Evolutionary conservation across 2,888 invertebrate species (phyloP).

Genomic region (Stictocephala bisonia): DNA sequence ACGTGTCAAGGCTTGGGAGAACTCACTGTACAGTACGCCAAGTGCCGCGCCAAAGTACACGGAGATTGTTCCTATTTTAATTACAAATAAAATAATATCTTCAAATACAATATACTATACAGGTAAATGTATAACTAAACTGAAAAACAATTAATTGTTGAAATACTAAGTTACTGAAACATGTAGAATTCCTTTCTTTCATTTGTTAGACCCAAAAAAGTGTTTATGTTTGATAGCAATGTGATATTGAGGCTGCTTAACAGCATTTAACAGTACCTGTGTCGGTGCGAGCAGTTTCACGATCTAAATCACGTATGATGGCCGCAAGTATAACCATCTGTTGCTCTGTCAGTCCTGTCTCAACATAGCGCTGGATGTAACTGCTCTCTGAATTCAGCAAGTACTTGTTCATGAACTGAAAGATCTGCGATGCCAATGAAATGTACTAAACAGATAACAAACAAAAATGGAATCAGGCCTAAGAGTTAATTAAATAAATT

Average conservation of each 20-base stretch:
- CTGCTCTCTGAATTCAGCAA: conserved; percentile 77
- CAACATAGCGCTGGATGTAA: conserved; percentile 75
- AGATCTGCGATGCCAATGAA: conserved; percentile 85
- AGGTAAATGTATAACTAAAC: too few species aligned
- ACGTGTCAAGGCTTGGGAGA: conserved; percentile 81
- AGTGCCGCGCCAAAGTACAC: conserved; percentile 78
- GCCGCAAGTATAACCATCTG: conserved; percentile 91
- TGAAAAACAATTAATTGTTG: too few species aligned
- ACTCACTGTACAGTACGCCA: conserved; percentile 78
- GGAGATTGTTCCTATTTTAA: conserved; percentile 78
- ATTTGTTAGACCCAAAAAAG: conserved; percentile 26
- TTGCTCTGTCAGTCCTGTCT: conserved; percentile 82
- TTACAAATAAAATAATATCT: conserved; percentile 12
- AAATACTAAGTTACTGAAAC: not conserved
- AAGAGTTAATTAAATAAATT: conserved; percentile 10
- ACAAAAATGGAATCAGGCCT: not conserved
- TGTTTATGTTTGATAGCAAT: too few species aligned
- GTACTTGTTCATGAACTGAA: conserved; percentile 86
- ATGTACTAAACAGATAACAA: conserved; percentile 84
- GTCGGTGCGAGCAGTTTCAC: conserved; percentile 87
- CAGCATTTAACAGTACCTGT: too few species aligned
- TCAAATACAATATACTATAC: too few species aligned
- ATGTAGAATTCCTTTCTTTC: conserved; percentile 32
- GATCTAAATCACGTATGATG: conserved; percentile 89
- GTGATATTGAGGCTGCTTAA: too few species aligned